Evolutionary conservation across 2,888 invertebrate species (phyloP).

Genomic region (Cheilosia grossa): DNA sequence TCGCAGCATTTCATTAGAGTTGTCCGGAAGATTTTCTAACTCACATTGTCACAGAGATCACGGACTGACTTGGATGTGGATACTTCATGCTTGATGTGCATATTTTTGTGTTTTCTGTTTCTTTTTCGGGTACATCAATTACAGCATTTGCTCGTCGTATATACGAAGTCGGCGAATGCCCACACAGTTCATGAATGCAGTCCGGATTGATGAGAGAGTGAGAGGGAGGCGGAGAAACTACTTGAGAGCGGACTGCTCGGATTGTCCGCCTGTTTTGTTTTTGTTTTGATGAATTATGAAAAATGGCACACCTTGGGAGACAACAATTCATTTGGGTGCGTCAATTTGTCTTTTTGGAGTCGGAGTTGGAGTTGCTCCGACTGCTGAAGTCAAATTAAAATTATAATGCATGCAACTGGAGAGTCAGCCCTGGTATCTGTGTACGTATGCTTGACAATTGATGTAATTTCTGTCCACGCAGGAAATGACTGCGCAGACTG

Average conservation of each 20-base stretch:
- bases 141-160: slow-evolving; percentile 15
- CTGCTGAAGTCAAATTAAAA: slow-evolving; percentile 57
- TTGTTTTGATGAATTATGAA: slow-evolving; percentile 74
- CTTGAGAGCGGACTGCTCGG: slow-evolving; percentile 52
- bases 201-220: slow-evolving; percentile 62
- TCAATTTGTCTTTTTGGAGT: slow-evolving; percentile 63
- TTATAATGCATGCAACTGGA: slow-evolving; percentile 41
- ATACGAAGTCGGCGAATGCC: slow-evolving; percentile 52
- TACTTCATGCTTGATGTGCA: slow-evolving; percentile 29
- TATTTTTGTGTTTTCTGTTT: neutral
- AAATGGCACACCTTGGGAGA: slow-evolving; percentile 74
- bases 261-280: slow-evolving; percentile 74
- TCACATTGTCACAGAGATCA: slow-evolving; percentile 69
- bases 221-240: slow-evolving; percentile 29
- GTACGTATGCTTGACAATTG: slow-evolving; percentile 65
- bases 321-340: slow-evolving; percentile 75
- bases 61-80: slow-evolving; percentile 40
- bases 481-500: slow-evolving; percentile 43
- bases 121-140: slow-evolving; percentile 56
- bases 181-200: slow-evolving; percentile 68
- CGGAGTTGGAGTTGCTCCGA: slow-evolving; percentile 5
- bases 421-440: slow-evolving; percentile 29
- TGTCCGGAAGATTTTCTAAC: slow-evolving; percentile 64
- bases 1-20: slow-evolving; percentile 58
- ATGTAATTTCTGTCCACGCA: slow-evolving; percentile 75